Evolutionary conservation across 2,113 vertebrate species (phyloP).

Genomic region (Mola mola): DNA sequence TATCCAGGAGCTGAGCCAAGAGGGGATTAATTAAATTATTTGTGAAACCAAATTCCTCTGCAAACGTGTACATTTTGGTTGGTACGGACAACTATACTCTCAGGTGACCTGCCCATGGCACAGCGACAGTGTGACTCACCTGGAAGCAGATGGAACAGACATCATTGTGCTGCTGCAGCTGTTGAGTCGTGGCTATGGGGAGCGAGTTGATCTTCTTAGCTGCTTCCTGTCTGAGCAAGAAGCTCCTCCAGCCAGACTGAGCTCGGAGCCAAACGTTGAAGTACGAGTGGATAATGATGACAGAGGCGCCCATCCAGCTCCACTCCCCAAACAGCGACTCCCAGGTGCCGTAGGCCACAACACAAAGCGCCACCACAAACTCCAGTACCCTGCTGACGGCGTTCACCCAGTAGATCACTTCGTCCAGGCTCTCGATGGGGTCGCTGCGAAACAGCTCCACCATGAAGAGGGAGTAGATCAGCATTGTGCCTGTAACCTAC

Average conservation of each 20-base stretch:
- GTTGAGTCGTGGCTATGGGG: constrained; percentile 77
- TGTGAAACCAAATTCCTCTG: no score
- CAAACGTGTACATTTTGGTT: no score
- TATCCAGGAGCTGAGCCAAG: no score
- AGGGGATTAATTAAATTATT: no score
- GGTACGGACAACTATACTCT: no score
- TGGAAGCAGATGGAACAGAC: constrained; percentile 91
- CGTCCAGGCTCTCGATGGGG: constrained; percentile 85
- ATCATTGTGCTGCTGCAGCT: constrained; percentile 83
- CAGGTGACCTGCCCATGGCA: not conserved
- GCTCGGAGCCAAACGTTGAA: constrained; percentile 91
- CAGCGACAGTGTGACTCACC: constrained; percentile 69
- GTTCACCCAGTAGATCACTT: constrained; percentile 87
- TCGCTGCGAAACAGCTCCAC: constrained; percentile 81
- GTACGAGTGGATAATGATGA: constrained; percentile 90
- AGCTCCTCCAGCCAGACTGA: constrained; percentile 88
- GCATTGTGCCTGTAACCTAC: constrained; percentile 87
- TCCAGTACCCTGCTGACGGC: constrained; percentile 87
- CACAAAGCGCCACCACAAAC: constrained; percentile 88
- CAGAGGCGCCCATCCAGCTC: constrained; percentile 90
- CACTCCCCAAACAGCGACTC: constrained; percentile 89
- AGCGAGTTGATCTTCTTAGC: constrained; percentile 86
- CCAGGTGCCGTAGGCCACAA: constrained; percentile 88
- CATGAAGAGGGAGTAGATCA: constrained; percentile 88
- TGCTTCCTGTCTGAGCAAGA: constrained; percentile 85